Evolutionary conservation across 1,140 invertebrate species (phyloP).

Genomic region (Listronotus oregonensis): DNA sequence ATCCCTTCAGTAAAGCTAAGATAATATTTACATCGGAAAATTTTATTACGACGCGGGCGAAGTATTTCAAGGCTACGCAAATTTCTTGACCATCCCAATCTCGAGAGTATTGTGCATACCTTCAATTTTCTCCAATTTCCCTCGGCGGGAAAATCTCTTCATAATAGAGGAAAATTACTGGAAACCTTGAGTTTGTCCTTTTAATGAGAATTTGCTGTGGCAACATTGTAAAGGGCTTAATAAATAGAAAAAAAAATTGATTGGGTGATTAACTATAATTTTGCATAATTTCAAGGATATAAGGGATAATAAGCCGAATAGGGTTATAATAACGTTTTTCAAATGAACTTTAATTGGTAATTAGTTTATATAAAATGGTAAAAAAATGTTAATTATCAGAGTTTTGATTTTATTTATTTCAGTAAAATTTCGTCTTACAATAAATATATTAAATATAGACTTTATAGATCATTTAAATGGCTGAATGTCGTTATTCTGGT

Average conservation of each 20-base stretch:
- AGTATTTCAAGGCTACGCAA: conserved; percentile 30
- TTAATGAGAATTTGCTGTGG: conserved; percentile 1
- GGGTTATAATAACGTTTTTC: too few species aligned
- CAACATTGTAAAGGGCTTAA: conserved; percentile 3
- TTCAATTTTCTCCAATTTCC: conserved; percentile 27
- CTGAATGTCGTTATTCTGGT: too few species aligned
- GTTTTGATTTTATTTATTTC: conserved; percentile 5
- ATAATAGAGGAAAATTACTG: conserved; percentile 25
- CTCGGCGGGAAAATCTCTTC: conserved; percentile 21
- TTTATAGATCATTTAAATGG: too few species aligned
- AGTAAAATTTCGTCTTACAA: too few species aligned
- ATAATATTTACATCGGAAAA: conserved; percentile 32
- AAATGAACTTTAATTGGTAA: too few species aligned
- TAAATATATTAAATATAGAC: too few species aligned
- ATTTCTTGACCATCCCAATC: conserved; percentile 35
- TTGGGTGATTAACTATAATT: neutral
- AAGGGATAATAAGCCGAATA: neutral
- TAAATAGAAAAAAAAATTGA: conserved; percentile 12
- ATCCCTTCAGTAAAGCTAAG: conserved; percentile 8
- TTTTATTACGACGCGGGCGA: conserved; percentile 4
- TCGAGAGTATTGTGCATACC: conserved; percentile 30
- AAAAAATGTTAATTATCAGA: neutral
- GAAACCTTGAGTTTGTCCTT: conserved; percentile 14
- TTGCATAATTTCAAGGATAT: conserved; percentile 1
- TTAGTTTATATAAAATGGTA: too few species aligned